These are phyloP conservation scores for Lymantria dispar DNA, from an alignment of 2,888 invertebrate genomes.

Conservation along the genomic window DNA sequence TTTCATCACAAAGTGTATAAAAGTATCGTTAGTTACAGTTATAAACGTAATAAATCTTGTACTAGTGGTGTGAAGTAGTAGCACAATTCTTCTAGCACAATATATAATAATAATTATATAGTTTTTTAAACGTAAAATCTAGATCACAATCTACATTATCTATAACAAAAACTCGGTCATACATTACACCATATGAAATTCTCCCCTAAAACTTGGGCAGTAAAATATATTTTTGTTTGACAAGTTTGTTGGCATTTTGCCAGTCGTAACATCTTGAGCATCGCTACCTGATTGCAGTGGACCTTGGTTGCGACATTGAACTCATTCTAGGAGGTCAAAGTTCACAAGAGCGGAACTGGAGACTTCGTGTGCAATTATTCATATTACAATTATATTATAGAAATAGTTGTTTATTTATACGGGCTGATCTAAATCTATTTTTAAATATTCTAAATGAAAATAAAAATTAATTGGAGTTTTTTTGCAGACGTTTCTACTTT, in stretches of 20 bases:
- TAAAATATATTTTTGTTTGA: conserved; percentile 12
- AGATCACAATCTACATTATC: conserved; percentile 12
- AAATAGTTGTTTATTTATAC: too few species aligned
- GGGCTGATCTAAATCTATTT: too few species aligned
- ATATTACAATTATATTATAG: too few species aligned
- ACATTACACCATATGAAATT: not conserved
- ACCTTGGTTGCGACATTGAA: conserved; percentile 56
- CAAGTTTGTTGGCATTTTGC: conserved; percentile 22
- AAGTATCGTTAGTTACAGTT: too few species aligned
- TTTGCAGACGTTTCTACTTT: too few species aligned
- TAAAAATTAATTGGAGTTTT: too few species aligned
- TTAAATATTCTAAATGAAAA: too few species aligned
- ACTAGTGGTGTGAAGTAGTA: too few species aligned
- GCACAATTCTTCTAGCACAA: too few species aligned
- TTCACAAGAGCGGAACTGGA: conserved; percentile 12
- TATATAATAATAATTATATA: not conserved
- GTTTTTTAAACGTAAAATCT: conserved; percentile 8
- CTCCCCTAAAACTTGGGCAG: not conserved
- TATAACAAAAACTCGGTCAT: conserved; percentile 26
- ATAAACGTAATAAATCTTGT: too few species aligned
- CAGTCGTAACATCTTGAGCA: conserved; percentile 29
- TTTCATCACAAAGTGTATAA: too few species aligned
- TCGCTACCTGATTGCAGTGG: conserved; percentile 46
- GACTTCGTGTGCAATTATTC: not conserved
- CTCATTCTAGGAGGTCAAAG: conserved; percentile 32